Evolutionary conservation across 2,797 vertebrate species (phyloP), one percentile per base, ranked within the genome.

Genomic region (Sebastes umbrosus): DNA sequence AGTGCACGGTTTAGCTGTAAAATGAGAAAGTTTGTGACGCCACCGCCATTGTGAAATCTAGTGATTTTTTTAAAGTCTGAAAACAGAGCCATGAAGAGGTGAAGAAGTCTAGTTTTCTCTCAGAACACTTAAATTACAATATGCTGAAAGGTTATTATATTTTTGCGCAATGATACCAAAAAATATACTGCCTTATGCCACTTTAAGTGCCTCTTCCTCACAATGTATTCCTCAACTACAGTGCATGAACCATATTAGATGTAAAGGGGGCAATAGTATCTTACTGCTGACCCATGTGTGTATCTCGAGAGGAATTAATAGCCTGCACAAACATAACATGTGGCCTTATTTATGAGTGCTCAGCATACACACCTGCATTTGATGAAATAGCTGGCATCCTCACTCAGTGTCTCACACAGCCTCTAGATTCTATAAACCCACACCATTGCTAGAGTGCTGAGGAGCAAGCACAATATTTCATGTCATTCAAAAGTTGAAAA

Each of bases 341-440:
- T 57, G 25, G 5, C 11, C 3, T 36, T 43, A 63, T 68, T 77
- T 72, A 70, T 71, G 50, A 69, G 64, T 67, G 22, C 5, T 62
- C 57, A 55, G 62, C 39, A n/a, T 32, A 52, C 71, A 82, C 57
- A 73, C 43, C 73, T 71, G 68, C 29, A 29, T 84, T 62, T 71
- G 55, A 64, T 83, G 60, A 85, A 69, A 80, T 62, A 73, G 34
- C 24, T 87, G 74, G 62, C 79, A 43, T 34, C 52, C 1, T 60
- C 46, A 2, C 66, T 75, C 24, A 12, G 27, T 70, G 60, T 80
- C 73, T 85, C 74, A 82, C 82, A 70, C 54, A 52, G 73, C 20
- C 52, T 90, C 85, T 43, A 87, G 75, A 85, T 85, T 84, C 63
- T 81, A 16, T 78, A 78, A 82, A 65, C 55, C 20, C 58, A 64